phyloP scores from a whole-genome alignment of 2,797 vertebrate genomes.

The Paguma larvata region DNA sequence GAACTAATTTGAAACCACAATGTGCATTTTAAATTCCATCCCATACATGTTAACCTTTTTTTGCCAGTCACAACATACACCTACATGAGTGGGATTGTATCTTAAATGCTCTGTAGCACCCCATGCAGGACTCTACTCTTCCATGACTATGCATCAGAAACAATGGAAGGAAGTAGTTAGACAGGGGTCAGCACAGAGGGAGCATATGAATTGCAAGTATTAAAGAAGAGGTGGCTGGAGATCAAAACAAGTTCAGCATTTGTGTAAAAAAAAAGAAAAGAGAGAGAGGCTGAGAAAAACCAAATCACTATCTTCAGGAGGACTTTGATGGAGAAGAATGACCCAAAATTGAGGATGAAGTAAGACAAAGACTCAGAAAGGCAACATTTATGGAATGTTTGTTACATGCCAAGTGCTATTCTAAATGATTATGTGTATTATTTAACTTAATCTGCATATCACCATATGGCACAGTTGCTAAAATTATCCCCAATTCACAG shows the following conservation, averaged over 20 bases:
- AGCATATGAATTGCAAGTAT: background rate
- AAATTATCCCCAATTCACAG: background rate
- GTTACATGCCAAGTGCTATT: background rate
- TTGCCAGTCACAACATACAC: background rate
- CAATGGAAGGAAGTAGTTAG: background rate
- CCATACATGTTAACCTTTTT: background rate
- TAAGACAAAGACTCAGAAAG: background rate
- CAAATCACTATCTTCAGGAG: background rate
- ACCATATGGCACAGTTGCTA: background rate
- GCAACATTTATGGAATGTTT: background rate
- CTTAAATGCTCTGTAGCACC: background rate
- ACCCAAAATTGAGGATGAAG: background rate
- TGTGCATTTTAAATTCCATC: background rate
- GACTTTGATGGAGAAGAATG: background rate
- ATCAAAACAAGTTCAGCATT: background rate
- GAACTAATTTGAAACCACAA: background rate
- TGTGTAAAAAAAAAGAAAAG: too few relatives aligned
- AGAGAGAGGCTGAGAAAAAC: background rate
- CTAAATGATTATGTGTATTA: background rate
- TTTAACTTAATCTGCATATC: background rate
- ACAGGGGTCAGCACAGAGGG: background rate
- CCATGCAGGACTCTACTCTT: background rate
- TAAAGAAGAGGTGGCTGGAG: background rate
- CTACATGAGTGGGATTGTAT: background rate
- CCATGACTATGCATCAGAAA: background rate